These are phyloP conservation scores for Agonopterix alstromeriana DNA, from an alignment of 2,888 invertebrate genomes.

Conservation along the genomic window DNA sequence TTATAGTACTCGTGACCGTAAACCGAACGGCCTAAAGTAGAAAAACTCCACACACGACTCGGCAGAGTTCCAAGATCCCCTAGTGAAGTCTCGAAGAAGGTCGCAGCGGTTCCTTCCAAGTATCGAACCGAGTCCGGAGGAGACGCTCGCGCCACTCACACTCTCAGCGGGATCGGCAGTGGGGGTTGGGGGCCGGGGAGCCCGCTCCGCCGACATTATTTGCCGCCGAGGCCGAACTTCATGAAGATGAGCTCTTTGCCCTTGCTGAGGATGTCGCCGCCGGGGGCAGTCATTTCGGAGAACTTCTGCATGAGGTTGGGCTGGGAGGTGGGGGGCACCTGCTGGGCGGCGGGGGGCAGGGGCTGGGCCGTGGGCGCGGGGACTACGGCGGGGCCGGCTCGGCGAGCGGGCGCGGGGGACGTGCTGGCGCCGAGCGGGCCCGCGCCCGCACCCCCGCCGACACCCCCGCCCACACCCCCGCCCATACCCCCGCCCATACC, in stretches of 20 bases:
- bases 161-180: conserved; percentile 9
- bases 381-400: conserved; percentile 57
- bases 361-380: conserved; percentile 67
- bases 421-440: conserved; percentile 15
- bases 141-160: conserved; percentile 11
- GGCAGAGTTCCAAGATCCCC: conserved; percentile 23
- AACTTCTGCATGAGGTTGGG: conserved; percentile 93
- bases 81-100: conserved; percentile 6
- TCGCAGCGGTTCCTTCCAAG: conserved; percentile 22
- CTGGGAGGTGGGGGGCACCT: conserved; percentile 61
- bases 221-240: conserved; percentile 92
- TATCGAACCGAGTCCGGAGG: conserved; percentile 8
- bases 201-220: conserved; percentile 73
- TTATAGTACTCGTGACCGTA: conserved; percentile 41
- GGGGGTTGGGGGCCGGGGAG: conserved; percentile 24
- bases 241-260: conserved; percentile 96
- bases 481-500: conserved; percentile 17
- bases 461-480: conserved; percentile 15
- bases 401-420: conserved; percentile 63
- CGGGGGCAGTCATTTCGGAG: conserved; percentile 91
- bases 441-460: conserved; percentile 22
- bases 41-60: conserved; percentile 42
- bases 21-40: conserved; percentile 42
- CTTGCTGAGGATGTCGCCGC: conserved; percentile 93
- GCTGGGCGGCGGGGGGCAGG: conserved; percentile 35